Evolutionary conservation across 2,113 vertebrate species (phyloP).

Genomic region (Mirza zaza): DNA sequence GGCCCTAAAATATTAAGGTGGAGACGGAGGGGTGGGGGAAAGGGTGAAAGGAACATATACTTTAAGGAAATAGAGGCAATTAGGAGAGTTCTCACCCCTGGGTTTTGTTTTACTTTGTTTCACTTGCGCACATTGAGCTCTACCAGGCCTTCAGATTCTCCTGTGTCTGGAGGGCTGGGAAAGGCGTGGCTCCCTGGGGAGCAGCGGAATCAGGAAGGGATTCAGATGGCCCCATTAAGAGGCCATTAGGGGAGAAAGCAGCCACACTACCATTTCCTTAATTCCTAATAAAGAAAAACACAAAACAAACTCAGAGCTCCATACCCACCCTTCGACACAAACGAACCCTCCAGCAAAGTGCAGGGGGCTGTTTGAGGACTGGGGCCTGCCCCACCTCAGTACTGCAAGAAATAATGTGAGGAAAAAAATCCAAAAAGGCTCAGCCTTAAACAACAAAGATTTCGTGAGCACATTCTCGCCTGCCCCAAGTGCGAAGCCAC

Average conservation of each 20-base stretch:
- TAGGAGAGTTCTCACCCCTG: not conserved
- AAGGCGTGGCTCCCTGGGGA: not conserved
- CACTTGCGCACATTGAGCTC: not conserved
- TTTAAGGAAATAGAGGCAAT: conserved; percentile 29
- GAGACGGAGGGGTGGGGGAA: not conserved
- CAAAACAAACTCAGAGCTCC: not conserved
- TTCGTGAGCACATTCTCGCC: not conserved
- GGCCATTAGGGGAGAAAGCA: not conserved
- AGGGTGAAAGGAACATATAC: not conserved
- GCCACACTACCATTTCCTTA: not conserved
- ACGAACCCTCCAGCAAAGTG: not conserved
- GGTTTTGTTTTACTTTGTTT: not conserved
- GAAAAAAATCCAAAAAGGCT: not conserved
- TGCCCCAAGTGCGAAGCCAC: not conserved
- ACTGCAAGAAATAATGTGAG: not conserved
- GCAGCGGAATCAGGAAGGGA: not conserved
- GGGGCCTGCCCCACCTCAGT: not conserved
- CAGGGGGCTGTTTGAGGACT: not conserved
- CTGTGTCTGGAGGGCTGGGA: not conserved
- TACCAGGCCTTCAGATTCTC: not conserved
- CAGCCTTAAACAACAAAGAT: not conserved
- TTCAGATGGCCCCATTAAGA: not conserved
- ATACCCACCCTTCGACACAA: not conserved
- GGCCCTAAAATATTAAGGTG: not conserved
- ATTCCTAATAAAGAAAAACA: not conserved